A percentile compares a stretch with the other conserved stretches of the same genome.
phyloP scores from a whole-genome alignment of 2,888 invertebrate genomes.

The Andrena fulva region DNA sequence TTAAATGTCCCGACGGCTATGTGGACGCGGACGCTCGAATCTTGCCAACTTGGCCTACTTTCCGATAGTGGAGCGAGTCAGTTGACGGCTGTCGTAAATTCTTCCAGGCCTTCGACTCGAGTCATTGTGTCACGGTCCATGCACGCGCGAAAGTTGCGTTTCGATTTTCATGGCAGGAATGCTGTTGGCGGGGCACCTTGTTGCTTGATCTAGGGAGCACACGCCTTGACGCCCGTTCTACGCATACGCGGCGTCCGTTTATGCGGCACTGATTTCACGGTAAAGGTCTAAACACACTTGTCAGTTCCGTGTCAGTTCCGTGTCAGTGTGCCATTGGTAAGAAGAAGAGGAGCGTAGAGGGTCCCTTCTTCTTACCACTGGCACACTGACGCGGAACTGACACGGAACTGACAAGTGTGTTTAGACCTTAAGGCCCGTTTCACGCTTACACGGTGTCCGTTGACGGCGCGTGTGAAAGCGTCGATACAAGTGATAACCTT shows the following conservation, averaged over 20 bases:
- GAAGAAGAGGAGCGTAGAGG: too few relatives aligned
- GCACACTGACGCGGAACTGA: too few relatives aligned
- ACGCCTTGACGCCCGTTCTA: neutral
- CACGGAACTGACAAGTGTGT: too few relatives aligned
- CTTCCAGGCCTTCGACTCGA: constrained; percentile 14
- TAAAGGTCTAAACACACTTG: too few relatives aligned
- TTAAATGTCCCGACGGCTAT: neutral
- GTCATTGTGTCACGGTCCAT: constrained; percentile 38
- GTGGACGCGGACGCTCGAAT: neutral
- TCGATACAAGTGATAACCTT: too few relatives aligned
- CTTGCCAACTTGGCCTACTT: constrained; percentile 44
- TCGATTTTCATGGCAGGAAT: constrained; percentile 34
- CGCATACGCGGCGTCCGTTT: neutral
- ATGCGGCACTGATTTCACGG: too few relatives aligned
- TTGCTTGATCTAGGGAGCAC: neutral
- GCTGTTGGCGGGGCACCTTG: constrained; percentile 4
- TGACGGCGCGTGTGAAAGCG: too few relatives aligned
- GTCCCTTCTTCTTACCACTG: too few relatives aligned
- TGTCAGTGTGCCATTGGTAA: too few relatives aligned
- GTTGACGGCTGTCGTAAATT: constrained; percentile 15
- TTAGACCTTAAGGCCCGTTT: too few relatives aligned
- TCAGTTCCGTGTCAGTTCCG: too few relatives aligned
- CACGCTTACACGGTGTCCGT: too few relatives aligned
- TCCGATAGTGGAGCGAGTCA: neutral
- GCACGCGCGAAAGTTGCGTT: constrained; percentile 10